A percentile compares a stretch with the other conserved stretches of the same genome.
phyloP scores from a whole-genome alignment of 2,888 invertebrate genomes.

The Callinectes sapidus region DNA sequence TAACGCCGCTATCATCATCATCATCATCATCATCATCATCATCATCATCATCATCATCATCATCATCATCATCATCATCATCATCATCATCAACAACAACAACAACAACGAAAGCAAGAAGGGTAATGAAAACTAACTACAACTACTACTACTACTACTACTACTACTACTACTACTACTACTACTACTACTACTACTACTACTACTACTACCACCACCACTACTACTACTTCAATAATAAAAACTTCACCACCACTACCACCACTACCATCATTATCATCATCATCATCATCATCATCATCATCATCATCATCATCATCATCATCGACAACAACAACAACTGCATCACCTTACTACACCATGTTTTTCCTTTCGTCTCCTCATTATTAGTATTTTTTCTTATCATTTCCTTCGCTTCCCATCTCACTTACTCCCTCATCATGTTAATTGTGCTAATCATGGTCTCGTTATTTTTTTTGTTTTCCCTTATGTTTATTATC shows the following conservation, averaged over 20 bases:
- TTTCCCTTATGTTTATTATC: neutral
- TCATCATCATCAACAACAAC: neutral
- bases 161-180: neutral
- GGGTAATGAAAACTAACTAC: too few species aligned
- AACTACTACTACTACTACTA: neutral
- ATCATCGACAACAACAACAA: neutral
- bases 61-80: neutral
- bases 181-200: neutral
- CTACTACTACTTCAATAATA: neutral
- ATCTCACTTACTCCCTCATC: neutral
- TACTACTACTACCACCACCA: neutral
- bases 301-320: neutral
- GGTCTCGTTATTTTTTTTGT: neutral
- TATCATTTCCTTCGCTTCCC: neutral
- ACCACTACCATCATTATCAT: too few species aligned
- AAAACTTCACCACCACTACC: neutral
- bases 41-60: neutral
- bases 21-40: too few species aligned
- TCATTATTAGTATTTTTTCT: neutral
- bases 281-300: neutral
- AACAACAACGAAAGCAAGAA: too few species aligned
- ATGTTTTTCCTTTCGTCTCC: neutral
- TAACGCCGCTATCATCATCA: too few species aligned
- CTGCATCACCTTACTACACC: neutral
- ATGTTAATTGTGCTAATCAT: slow-evolving; percentile 22